Percentiles rank a stretch among this genome's conserved stretches.
phyloP scores from a whole-genome alignment of 2,113 vertebrate genomes.

The Corythornis vintsioides region DNA sequence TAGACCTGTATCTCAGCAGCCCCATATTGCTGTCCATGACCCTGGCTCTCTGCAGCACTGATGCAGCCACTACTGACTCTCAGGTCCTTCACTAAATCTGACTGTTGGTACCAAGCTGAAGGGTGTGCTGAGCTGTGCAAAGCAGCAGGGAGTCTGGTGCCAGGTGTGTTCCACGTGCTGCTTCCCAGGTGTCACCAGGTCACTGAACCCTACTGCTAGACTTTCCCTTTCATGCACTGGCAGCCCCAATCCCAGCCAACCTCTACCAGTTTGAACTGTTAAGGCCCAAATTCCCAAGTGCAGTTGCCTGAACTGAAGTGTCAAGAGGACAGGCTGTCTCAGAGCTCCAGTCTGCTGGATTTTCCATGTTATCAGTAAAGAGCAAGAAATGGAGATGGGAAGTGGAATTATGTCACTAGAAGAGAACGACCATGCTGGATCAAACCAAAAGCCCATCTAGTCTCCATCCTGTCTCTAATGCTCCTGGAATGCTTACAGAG shows the following conservation, averaged over 20 bases:
- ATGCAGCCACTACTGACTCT: neutral
- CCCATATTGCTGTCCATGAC: neutral
- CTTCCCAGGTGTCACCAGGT: neutral
- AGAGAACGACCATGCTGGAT: neutral
- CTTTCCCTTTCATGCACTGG: neutral
- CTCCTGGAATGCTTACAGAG: neutral
- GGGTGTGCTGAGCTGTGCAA: neutral
- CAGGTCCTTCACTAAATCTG: neutral
- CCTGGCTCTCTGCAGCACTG: neutral
- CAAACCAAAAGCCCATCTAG: neutral
- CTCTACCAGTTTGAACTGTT: neutral
- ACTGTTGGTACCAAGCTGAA: neutral
- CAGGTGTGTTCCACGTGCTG: rapidly evolving
- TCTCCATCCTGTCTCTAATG: neutral
- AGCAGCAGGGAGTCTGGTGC: neutral
- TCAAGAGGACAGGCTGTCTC: neutral
- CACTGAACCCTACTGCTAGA: neutral
- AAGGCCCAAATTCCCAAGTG: neutral
- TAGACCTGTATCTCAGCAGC: neutral
- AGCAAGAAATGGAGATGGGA: neutral
- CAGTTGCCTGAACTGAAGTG: neutral
- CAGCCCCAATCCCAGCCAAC: neutral
- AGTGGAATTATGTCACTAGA: neutral
- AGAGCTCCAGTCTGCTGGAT: neutral
- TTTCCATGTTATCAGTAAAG: neutral